Evolutionary conservation across 2,113 vertebrate genomes (phyloP), one percentile per base, ranked within the genome.

Genomic region (Oplegnathus fasciatus): DNA sequence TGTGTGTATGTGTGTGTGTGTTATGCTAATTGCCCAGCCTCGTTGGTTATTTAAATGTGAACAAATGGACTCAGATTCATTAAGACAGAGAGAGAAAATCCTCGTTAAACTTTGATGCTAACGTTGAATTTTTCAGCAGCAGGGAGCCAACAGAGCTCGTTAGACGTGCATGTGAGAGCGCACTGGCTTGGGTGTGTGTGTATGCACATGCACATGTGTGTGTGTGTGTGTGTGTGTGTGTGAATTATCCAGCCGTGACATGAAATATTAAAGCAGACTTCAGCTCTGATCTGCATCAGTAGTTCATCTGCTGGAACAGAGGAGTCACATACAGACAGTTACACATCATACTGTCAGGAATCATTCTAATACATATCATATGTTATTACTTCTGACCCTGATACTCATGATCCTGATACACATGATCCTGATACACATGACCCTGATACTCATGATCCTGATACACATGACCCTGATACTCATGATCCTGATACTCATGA

Each of bases 41-140:
- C 28, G 32, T 92, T 14, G 54, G 11, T 84, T 88, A 84, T 89
- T 88, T 88, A 91, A 88, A 91, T 86, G 78, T 96, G 96, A 97
- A 99, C 97, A 98, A 97, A 98, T 97, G 97, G 97, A 98, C 97
- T 97, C 89, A 93, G 97, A 97, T 98, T 98, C 97, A 98, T 97
- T 96, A 96, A 69, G 97, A 96, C 96, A 58, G 42, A 37, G 34
- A 80, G 52, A 95, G 96, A 96, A 91, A 97, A 97, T 96, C 96
- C 96, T 96, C 94, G 95, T 98, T 96, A 98, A 98, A 98, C 96
- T 98, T 98, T 97, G 96, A 99, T 98, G 97, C 95, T 79, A 95
- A 94, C 94, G 93, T 95, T 97, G 96, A 97, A 97, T 98, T 96
- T 96, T 97, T 97, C 95, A 97, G 96, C 97, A 97, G 95, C 97